Base-by-base conservation (phyloP, 2,888 invertebrate species). In the Phalera bucephala region DNA sequence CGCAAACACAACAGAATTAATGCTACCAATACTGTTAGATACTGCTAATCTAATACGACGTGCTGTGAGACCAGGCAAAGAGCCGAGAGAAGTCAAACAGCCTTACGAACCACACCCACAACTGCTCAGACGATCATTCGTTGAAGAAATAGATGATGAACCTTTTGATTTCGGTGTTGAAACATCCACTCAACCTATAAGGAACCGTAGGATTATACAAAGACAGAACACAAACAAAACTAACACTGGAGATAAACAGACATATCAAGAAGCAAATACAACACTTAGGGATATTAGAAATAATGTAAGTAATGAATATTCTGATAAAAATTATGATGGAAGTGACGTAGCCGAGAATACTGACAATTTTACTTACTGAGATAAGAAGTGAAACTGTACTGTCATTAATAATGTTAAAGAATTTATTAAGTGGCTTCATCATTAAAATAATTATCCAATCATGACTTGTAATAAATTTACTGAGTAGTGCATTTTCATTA, bases 1-100 rank as follows among this genome's bases (percentile, higher is more conserved):
- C 54, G 80, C 82, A 43, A 92, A 92, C 63, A 79, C 89, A 9
- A 78, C 91, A 45, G 91, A 92, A 34, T 74, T 93, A 15, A 88
- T 92, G 81, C 72, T 94, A 36, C 93, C 94, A 6, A 91, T 93
- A 44, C 89, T 92, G 40, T 84, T 91, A 52, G 93, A 94, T 68
- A 91, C 93, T 69, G 93, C 93, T 0, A 92, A 93, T 65, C 81
- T 93, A 39, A 90, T 93, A 32, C 84, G 91, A 36, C 88, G 78
- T 29, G 89, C 91, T 0, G 85, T 91, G 19, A 76, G 81, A 36
- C 69, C 86, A 20, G 75, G 78, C 45, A 82, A 84, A 53, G 78
- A 80, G 40, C 62, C 61, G 1, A 69, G 80, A 47, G 84, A 82
- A 66, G 78, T 77, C 37, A 71, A 52, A 60, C 44, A 40, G 27